Conservation (phyloP, 53 echinoderm and acorn worm genomes). For the Hippasteria phrygiana region DNA sequence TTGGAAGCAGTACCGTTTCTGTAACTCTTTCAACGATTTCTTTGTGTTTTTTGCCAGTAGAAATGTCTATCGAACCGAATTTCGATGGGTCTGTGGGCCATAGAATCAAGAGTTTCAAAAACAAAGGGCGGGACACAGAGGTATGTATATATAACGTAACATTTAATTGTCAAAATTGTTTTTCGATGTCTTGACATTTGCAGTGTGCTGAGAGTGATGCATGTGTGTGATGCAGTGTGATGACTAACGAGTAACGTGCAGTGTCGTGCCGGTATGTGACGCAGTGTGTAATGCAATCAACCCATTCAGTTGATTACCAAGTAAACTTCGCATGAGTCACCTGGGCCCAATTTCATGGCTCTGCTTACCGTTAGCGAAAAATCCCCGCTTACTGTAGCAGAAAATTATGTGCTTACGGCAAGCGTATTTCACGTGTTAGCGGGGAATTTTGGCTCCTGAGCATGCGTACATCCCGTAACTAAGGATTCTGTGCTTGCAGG, state of each 20-base stretch:
- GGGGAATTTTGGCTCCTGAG: no score
- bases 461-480: no score
- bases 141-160: constrained; percentile 63
- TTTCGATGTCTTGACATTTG: constrained; percentile 50
- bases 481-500: no score
- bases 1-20: constrained; percentile 77
- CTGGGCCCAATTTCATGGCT: no score
- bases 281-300: constrained; percentile 21
- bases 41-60: constrained; percentile 59
- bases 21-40: constrained; percentile 47
- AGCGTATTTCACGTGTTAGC: no score
- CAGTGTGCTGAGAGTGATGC: not conserved
- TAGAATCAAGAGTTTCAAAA: constrained; percentile 98
- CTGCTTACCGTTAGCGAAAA: no score
- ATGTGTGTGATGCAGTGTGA: constrained; percentile 36
- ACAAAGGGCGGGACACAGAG: constrained; percentile 98
- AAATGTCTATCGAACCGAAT: constrained; percentile 83
- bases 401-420: no score
- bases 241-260: no score
- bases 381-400: no score
- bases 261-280: constrained; percentile 1
- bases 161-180: constrained; percentile 13
- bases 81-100: constrained; percentile 68
- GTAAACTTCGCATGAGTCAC: not conserved
- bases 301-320: no score